Conservation (phyloP, 2,113 vertebrate species). For the Planiliza haematocheilus region DNA sequence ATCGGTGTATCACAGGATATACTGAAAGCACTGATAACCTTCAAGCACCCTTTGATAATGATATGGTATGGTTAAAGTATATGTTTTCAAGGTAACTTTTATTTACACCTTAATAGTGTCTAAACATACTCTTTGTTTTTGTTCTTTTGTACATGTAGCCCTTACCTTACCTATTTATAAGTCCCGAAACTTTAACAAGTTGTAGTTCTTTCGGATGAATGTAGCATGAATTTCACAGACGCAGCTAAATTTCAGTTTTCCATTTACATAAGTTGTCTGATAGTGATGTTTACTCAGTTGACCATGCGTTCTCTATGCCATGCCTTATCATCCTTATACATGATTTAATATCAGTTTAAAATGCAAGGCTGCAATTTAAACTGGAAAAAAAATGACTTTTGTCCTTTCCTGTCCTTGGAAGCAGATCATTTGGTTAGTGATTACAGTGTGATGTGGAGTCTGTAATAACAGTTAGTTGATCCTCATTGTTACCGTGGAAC, state of each 20-base stretch:
- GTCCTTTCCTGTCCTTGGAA: slow-evolving; percentile 35
- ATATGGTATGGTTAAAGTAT: neutral
- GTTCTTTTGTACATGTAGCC: too few species aligned
- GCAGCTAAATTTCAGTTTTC: neutral
- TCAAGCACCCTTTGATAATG: slow-evolving; percentile 43
- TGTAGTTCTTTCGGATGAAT: too few species aligned
- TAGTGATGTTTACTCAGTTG: slow-evolving; percentile 24
- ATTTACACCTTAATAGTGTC: neutral
- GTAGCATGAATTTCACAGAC: neutral
- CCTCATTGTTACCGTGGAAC: too few species aligned
- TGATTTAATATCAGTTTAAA: slow-evolving; percentile 8
- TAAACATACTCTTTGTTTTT: neutral
- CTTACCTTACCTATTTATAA: too few species aligned
- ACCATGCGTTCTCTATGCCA: neutral
- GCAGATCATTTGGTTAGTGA: slow-evolving; percentile 3
- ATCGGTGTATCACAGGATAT: neutral
- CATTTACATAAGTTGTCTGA: slow-evolving; percentile 6
- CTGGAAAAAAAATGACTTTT: neutral
- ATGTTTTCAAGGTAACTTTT: slow-evolving; percentile 23
- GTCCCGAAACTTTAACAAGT: too few species aligned
- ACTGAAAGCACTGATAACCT: slow-evolving; percentile 40
- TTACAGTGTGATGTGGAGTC: neutral
- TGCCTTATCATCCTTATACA: slow-evolving; percentile 34
- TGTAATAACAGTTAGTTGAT: too few species aligned
- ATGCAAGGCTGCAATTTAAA: slow-evolving; percentile 6